These are phyloP conservation scores for Apotomis turbidana DNA, from an alignment of 2,888 invertebrate genomes.

Conservation along the genomic window DNA sequence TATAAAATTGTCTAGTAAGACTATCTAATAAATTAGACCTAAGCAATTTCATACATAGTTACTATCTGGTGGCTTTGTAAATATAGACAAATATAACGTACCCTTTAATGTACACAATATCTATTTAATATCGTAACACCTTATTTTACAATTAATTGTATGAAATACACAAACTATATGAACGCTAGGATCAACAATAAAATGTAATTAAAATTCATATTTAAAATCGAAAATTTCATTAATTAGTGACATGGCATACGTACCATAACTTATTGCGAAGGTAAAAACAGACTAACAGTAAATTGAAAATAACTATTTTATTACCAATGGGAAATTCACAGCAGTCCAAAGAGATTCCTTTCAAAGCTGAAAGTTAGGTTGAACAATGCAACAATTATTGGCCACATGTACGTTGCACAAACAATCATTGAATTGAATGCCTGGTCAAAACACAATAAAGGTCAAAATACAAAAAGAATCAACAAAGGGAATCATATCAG, in stretches of 20 bases:
- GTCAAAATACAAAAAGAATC: too few relatives aligned
- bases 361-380: not conserved
- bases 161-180: slow-evolving; percentile 27
- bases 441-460: too few relatives aligned
- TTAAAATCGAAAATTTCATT: slow-evolving; percentile 27
- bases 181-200: slow-evolving; percentile 36
- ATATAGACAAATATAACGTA: slow-evolving; percentile 42
- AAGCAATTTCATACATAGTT: slow-evolving; percentile 59
- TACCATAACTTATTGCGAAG: slow-evolving; percentile 9
- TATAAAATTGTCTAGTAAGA: slow-evolving; percentile 75
- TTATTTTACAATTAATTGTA: slow-evolving; percentile 28
- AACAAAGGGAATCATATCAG: too few relatives aligned
- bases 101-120: slow-evolving; percentile 37
- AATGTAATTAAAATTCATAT: slow-evolving; percentile 26
- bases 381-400: slow-evolving; percentile 4
- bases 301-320: not conserved
- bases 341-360: slow-evolving; percentile 1
- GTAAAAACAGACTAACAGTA: not conserved
- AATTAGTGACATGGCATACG: slow-evolving; percentile 19
- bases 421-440: not conserved
- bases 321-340: slow-evolving; percentile 1
- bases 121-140: slow-evolving; percentile 33
- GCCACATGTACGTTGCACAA: not conserved
- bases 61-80: slow-evolving; percentile 48
- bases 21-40: slow-evolving; percentile 70